Percentiles rank a stretch among this genome's conserved stretches.
These are phyloP conservation scores for Drosophila eohydei DNA, from an alignment of 2,888 invertebrate species.

Conservation along the genomic window DNA sequence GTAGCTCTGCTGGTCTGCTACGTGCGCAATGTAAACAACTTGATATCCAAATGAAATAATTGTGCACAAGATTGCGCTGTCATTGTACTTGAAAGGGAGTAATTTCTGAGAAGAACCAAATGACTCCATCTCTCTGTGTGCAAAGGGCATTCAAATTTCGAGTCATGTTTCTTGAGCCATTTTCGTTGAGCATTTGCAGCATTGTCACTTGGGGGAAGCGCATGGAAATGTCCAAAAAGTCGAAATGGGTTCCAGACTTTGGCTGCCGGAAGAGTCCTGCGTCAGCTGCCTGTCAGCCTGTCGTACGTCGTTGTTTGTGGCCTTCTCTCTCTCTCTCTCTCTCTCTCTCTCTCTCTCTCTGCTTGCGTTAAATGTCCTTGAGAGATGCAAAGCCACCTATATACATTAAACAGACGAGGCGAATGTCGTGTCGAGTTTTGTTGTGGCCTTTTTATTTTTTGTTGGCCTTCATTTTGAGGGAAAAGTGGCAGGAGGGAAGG, in stretches of 20 bases:
- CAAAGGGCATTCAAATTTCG: conserved; percentile 2
- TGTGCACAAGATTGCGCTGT: background rate
- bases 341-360: too few relatives aligned
- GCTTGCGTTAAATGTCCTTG: conserved; percentile 45
- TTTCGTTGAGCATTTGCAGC: conserved; percentile 31
- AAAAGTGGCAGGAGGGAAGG: background rate
- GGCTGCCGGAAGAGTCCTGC: conserved; percentile 35
- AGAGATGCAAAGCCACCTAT: conserved; percentile 20
- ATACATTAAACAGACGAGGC: conserved; percentile 1
- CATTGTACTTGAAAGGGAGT: background rate
- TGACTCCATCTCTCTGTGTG: background rate
- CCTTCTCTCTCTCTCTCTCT: background rate
- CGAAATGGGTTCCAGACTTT: conserved; percentile 15
- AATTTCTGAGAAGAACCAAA: background rate
- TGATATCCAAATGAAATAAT: background rate
- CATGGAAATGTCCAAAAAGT: conserved; percentile 36
- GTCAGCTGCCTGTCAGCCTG: conserved; percentile 65
- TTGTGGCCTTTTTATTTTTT: conserved; percentile 14
- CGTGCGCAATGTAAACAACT: background rate
- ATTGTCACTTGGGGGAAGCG: conserved; percentile 41
- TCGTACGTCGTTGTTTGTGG: conserved; percentile 22
- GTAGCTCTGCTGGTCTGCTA: too few relatives aligned
- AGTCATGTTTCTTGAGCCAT: background rate
- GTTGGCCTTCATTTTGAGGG: background rate
- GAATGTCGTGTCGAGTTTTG: background rate